phyloP scores from a whole-genome alignment of 2,888 invertebrate genomes.

The Andrena praecox region DNA sequence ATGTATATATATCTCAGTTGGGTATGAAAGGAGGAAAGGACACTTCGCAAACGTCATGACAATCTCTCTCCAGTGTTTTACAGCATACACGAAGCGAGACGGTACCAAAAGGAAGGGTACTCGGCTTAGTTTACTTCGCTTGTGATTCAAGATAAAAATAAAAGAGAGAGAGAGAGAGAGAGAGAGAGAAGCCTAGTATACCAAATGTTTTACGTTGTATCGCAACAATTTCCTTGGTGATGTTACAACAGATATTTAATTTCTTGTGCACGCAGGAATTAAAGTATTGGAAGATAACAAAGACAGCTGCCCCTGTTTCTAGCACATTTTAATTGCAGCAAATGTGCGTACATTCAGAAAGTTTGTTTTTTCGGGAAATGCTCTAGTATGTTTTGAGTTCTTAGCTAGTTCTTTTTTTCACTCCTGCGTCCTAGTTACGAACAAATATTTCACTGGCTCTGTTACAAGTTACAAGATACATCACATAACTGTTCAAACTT shows the following conservation, averaged over 20 bases:
- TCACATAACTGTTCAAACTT: constrained; percentile 17
- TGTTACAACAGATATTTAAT: constrained; percentile 47
- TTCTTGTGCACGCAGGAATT: constrained; percentile 63
- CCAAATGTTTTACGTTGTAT: constrained; percentile 44
- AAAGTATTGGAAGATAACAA: constrained; percentile 55
- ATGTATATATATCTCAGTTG: constrained; percentile 31
- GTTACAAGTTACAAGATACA: constrained; percentile 34
- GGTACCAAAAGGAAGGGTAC: constrained; percentile 52
- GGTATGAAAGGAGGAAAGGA: constrained; percentile 19
- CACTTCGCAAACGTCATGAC: constrained; percentile 54
- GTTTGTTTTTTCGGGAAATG: constrained; percentile 57
- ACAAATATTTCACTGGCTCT: constrained; percentile 46
- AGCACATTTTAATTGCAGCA: constrained; percentile 65
- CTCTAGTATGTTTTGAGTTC: constrained; percentile 59
- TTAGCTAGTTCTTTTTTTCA: constrained; percentile 62
- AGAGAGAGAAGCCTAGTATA: constrained; percentile 24
- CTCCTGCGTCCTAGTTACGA: constrained; percentile 64
- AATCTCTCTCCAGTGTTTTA: constrained; percentile 68
- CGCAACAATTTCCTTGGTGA: constrained; percentile 43
- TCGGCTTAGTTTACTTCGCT: constrained; percentile 53
- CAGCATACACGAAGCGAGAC: constrained; percentile 57
- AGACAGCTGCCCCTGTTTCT: constrained; percentile 57
- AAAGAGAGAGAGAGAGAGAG: too few species aligned
- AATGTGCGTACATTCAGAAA: constrained; percentile 59
- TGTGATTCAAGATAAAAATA: constrained; percentile 34